Evolutionary conservation across 1,140 invertebrate genomes (phyloP).

Genomic region (Bathynomus jamesi): DNA sequence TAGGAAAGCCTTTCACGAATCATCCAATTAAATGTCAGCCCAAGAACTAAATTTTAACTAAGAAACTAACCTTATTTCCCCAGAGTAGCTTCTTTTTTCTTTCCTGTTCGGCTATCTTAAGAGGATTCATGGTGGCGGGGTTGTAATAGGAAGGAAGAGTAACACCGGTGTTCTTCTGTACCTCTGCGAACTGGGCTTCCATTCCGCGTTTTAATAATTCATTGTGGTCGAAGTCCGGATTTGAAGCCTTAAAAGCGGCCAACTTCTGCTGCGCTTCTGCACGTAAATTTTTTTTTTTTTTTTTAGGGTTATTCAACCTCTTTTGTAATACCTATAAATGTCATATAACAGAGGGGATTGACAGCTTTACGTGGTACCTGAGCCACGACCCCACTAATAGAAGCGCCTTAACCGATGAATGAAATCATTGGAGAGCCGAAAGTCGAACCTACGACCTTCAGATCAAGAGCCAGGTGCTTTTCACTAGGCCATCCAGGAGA

Average conservation of each 20-base stretch:
- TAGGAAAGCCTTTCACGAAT: too few species aligned
- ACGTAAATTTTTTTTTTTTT: not conserved
- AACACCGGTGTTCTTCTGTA: slow-evolving; percentile 23
- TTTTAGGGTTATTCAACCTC: not conserved
- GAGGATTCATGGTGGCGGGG: slow-evolving; percentile 64
- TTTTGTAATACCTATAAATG: too few species aligned
- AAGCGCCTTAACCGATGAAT: too few species aligned
- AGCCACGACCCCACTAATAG: too few species aligned
- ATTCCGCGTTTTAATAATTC: slow-evolving; percentile 21
- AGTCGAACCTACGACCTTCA: too few species aligned
- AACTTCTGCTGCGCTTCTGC: slow-evolving; percentile 29
- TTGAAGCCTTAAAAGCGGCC: slow-evolving; percentile 18
- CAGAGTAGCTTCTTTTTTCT: slow-evolving; percentile 84
- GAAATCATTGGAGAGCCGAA: too few species aligned
- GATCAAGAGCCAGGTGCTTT: too few species aligned
- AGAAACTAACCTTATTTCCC: slow-evolving; percentile 64
- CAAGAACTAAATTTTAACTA: too few species aligned
- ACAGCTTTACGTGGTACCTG: too few species aligned
- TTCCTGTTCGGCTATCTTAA: slow-evolving; percentile 76
- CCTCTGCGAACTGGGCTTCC: slow-evolving; percentile 21
- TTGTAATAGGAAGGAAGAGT: slow-evolving; percentile 61
- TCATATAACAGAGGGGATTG: too few species aligned
- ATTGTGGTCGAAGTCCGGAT: slow-evolving; percentile 15
- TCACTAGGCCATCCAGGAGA: too few species aligned
- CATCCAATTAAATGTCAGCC: too few species aligned